phyloP scores from a whole-genome alignment of 1,140 invertebrate genomes.

The Agrilus planipennis region DNA sequence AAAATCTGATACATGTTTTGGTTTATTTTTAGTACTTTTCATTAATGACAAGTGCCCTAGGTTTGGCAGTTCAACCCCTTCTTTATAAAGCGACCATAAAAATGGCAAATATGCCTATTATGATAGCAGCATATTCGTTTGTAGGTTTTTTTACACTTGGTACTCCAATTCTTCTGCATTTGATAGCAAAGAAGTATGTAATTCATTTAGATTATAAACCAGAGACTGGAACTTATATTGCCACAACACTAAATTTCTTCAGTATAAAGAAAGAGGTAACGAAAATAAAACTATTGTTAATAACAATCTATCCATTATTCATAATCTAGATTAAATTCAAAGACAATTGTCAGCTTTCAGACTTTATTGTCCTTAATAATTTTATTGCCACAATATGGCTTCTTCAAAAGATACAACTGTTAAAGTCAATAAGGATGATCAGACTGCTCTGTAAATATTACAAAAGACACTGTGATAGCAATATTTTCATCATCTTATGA shows the following conservation, averaged over 20 bases:
- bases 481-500: too few relatives aligned
- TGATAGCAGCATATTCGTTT: slow-evolving; percentile 48
- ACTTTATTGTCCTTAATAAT: too few relatives aligned
- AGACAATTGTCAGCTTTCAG: too few relatives aligned
- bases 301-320: too few relatives aligned
- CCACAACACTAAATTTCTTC: slow-evolving; percentile 58
- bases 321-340: too few relatives aligned
- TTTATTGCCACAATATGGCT: too few relatives aligned
- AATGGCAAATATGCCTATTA: slow-evolving; percentile 40
- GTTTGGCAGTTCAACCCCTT: slow-evolving; percentile 59
- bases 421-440: too few relatives aligned
- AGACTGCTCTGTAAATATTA: too few relatives aligned
- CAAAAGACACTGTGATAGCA: too few relatives aligned
- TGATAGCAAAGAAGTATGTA: slow-evolving; percentile 77
- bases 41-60: slow-evolving; percentile 55
- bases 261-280: slow-evolving; percentile 47
- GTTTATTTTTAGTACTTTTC: slow-evolving; percentile 49
- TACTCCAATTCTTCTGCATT: slow-evolving; percentile 72
- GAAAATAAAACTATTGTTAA: not conserved
- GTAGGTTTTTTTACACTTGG: slow-evolving; percentile 69
- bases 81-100: slow-evolving; percentile 48
- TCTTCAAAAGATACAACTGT: too few relatives aligned
- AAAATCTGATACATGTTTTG: slow-evolving; percentile 10
- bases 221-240: slow-evolving; percentile 49
- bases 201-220: slow-evolving; percentile 60